These are phyloP conservation scores for Dreissena rostriformis DNA, from an alignment of 1,140 invertebrate species.

Conservation along the genomic window DNA sequence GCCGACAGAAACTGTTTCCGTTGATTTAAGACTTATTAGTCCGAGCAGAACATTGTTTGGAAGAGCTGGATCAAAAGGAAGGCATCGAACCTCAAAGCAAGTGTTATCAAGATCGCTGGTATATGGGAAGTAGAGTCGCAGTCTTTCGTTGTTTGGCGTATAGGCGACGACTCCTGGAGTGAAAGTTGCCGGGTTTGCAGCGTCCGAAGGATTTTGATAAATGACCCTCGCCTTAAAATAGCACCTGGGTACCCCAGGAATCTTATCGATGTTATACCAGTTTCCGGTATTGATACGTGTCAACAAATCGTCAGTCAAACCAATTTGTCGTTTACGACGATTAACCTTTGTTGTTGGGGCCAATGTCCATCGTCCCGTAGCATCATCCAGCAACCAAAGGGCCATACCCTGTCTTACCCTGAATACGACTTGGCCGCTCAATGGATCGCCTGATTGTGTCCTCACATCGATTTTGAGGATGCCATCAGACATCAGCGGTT, in stretches of 20 bases:
- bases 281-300: background rate
- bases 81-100: slow-evolving; percentile 34
- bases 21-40: background rate
- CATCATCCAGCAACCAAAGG: slow-evolving; percentile 16
- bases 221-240: slow-evolving; percentile 42
- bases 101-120: slow-evolving; percentile 11
- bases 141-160: slow-evolving; percentile 8
- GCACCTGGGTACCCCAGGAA: slow-evolving; percentile 21
- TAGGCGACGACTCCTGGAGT: slow-evolving; percentile 24
- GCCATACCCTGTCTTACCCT: slow-evolving; percentile 11
- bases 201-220: slow-evolving; percentile 15
- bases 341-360: background rate
- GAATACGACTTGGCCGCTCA: slow-evolving; percentile 2
- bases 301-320: slow-evolving; percentile 5
- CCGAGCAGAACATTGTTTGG: background rate
- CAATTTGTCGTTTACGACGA: slow-evolving; percentile 17
- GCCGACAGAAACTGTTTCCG: slow-evolving; percentile 13
- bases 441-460: background rate
- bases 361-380: background rate
- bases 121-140: slow-evolving; percentile 4
- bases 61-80: background rate
- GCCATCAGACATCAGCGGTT: slow-evolving; percentile 13
- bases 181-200: slow-evolving; percentile 10
- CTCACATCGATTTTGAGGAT: background rate
- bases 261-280: slow-evolving; percentile 48